phyloP scores from a whole-genome alignment of 2,797 vertebrate genomes.

The Dicrostonyx torquatus region DNA sequence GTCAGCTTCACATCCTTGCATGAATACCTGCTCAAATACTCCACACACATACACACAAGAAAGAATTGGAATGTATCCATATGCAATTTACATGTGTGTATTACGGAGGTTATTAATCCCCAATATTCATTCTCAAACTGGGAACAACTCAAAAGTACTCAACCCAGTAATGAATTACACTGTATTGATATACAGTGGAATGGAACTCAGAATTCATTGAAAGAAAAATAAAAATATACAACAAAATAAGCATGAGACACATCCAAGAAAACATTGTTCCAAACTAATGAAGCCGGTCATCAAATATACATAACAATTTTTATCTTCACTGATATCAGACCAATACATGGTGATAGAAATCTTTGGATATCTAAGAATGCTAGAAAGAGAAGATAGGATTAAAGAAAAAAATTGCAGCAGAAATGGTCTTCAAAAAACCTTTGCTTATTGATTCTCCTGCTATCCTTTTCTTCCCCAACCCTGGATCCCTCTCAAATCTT shows the following conservation, averaged over 20 bases:
- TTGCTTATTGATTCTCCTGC: too few relatives aligned
- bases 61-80: background rate
- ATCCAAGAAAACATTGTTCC: background rate
- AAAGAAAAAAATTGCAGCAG: background rate
- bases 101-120: background rate
- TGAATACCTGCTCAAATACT: background rate
- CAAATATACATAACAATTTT: background rate
- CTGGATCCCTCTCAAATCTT: background rate
- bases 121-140: background rate
- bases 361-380: background rate
- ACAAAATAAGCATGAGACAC: background rate
- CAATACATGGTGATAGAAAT: background rate
- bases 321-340: background rate
- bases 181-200: background rate
- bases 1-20: background rate
- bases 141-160: background rate
- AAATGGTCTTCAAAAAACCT: background rate
- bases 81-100: too few relatives aligned
- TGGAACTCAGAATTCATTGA: background rate
- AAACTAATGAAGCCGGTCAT: background rate
- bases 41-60: background rate
- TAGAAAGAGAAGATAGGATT: background rate
- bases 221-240: background rate
- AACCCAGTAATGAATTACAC: background rate
- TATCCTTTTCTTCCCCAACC: too few relatives aligned